Conservation (phyloP, 2,113 vertebrate genomes). For the mouse (Mus musculus) region DNA sequence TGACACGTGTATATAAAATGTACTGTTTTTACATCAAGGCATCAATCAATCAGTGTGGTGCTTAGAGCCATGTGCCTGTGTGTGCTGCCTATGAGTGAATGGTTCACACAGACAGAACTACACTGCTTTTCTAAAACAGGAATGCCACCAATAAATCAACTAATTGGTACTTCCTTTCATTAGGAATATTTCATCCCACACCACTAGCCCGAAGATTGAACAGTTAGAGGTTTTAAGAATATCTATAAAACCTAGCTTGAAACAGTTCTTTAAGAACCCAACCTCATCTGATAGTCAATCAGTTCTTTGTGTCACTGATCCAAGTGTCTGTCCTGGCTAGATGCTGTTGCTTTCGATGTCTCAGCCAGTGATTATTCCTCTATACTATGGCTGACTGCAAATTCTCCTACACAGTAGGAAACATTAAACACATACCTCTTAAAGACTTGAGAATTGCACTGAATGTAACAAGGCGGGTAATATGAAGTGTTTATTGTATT, state of each 20-base stretch:
- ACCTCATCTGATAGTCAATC: conserved; percentile 72
- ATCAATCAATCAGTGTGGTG: conserved; percentile 69
- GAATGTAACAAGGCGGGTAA: conserved; percentile 92
- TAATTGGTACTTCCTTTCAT: conserved; percentile 75
- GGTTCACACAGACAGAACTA: conserved; percentile 52
- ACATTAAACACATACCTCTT: conserved; percentile 93
- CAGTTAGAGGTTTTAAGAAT: conserved; percentile 77
- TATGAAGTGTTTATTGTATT: conserved; percentile 91
- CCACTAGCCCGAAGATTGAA: conserved; percentile 81
- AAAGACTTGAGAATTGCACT: conserved; percentile 91
- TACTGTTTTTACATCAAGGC: conserved; percentile 60
- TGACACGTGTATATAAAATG: conserved; percentile 55
- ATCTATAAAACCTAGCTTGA: conserved; percentile 76
- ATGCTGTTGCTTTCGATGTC: conserved; percentile 79
- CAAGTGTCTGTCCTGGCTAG: conserved; percentile 78
- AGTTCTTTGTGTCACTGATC: conserved; percentile 75
- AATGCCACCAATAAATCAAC: conserved; percentile 53
- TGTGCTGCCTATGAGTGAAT: conserved; percentile 38
- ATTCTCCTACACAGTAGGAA: conserved; percentile 91
- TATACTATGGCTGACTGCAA: conserved; percentile 85
- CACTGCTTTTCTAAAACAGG: conserved; percentile 49
- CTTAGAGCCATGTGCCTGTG: conserved; percentile 72
- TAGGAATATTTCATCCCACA: conserved; percentile 74
- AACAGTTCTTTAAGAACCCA: conserved; percentile 81
- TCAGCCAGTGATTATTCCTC: conserved; percentile 85